Conservation (phyloP, 64 coral and sea anemone genomes). For the Pachyseris speciosa region DNA sequence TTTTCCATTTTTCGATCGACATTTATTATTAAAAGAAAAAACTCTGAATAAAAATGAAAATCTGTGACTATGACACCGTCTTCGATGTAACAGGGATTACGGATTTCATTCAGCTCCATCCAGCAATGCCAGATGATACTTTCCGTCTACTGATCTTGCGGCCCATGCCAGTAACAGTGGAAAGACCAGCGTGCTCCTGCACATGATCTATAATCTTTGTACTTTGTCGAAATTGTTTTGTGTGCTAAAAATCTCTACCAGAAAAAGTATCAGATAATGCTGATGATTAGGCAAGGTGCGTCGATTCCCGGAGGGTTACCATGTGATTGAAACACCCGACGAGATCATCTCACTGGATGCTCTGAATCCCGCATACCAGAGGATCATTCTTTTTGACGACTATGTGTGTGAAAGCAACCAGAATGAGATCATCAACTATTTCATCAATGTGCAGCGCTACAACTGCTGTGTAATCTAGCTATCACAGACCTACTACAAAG, state of each 20-base stretch:
- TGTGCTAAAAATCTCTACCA: conserved; percentile 3
- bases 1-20: too few relatives aligned
- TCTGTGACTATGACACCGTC: not conserved
- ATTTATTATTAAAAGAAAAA: too few relatives aligned
- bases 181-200: not conserved
- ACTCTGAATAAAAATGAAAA: too few relatives aligned
- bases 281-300: not conserved
- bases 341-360: not conserved
- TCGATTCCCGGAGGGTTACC: not conserved
- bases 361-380: not conserved
- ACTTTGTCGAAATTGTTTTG: not conserved
- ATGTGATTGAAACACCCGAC: not conserved
- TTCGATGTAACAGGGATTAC: not conserved
- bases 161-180: not conserved
- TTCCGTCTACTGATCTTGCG: not conserved
- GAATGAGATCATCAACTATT: conserved; percentile 22
- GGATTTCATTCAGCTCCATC: not conserved
- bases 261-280: not conserved
- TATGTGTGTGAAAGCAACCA: not conserved
- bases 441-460: not conserved
- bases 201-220: not conserved
- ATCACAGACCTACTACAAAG: not conserved
- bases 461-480: conserved; percentile 23
- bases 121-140: not conserved
- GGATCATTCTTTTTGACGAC: not conserved